Conservation (phyloP, 2,113 vertebrate genomes). For the Muntiacus muntjak region DNA sequence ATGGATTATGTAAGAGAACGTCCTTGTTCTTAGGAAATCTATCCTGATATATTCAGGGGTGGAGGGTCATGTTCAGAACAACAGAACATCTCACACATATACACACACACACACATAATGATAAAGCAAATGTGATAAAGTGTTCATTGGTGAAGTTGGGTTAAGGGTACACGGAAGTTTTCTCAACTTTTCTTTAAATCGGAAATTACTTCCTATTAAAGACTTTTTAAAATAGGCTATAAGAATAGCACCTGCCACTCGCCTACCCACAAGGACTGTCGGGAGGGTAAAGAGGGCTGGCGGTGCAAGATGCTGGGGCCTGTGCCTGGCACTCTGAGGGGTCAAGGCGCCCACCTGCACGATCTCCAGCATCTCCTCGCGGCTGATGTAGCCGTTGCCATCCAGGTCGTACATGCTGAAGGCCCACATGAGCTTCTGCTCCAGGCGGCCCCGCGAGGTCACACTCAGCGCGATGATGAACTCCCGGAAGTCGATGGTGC, state of each 20-base stretch:
- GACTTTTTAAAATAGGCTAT: neutral
- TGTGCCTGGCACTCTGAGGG: neutral
- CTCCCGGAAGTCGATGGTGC: slow-evolving; percentile 99
- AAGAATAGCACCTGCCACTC: neutral
- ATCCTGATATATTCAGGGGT: neutral
- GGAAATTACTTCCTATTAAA: neutral
- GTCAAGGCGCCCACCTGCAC: slow-evolving; percentile 87
- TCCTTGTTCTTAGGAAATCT: slow-evolving; percentile 44
- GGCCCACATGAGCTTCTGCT: slow-evolving; percentile 99
- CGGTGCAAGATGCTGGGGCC: neutral
- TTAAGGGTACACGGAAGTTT: neutral
- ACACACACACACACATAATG: neutral
- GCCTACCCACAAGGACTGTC: neutral
- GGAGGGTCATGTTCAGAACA: neutral
- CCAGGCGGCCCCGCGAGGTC: slow-evolving; percentile 96
- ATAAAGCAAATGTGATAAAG: neutral
- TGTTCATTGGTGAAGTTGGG: neutral
- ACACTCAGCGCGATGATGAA: slow-evolving; percentile 99
- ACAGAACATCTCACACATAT: neutral
- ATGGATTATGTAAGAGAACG: slow-evolving; percentile 59
- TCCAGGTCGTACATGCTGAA: slow-evolving; percentile 99
- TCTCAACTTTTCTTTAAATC: neutral
- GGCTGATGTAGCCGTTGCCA: slow-evolving; percentile 98
- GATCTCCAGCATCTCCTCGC: slow-evolving; percentile 99
- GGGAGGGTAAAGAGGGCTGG: neutral